These are phyloP conservation scores for Grantiella picta DNA, from an alignment of 2,113 vertebrate species.

Conservation along the genomic window DNA sequence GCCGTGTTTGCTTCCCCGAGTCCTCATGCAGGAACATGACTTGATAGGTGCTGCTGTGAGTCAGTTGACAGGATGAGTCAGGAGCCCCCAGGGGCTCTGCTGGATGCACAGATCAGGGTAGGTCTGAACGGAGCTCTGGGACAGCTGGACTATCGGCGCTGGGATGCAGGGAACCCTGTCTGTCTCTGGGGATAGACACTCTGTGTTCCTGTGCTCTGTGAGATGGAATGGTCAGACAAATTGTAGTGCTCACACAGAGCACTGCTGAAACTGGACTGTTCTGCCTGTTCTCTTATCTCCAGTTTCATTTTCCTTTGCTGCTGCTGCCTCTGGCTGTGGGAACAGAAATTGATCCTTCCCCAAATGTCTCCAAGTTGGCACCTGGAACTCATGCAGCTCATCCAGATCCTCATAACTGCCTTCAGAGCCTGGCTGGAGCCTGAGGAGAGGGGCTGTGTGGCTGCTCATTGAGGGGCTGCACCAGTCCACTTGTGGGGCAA, in stretches of 20 bases:
- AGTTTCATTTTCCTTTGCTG: background rate
- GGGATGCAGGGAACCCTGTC: background rate
- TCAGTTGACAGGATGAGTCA: background rate
- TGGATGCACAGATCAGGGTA: background rate
- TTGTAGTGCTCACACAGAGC: fast-evolving
- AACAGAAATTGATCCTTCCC: background rate
- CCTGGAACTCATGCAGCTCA: background rate
- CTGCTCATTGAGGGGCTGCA: background rate
- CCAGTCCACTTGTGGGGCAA: background rate
- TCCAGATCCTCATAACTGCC: fast-evolving
- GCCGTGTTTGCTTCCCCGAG: background rate
- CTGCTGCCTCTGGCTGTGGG: background rate
- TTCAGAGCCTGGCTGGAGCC: background rate
- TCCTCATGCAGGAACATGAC: background rate
- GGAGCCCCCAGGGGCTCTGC: background rate
- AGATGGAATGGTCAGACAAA: background rate
- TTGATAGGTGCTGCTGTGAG: background rate
- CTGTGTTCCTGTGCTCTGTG: fast-evolving
- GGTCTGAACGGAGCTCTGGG: fast-evolving
- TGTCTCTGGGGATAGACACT: background rate
- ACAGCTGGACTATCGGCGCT: background rate
- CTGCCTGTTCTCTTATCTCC: background rate
- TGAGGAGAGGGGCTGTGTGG: fast-evolving
- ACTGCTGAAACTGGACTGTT: background rate
- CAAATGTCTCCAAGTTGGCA: fast-evolving